Evolutionary conservation across 2,888 invertebrate species (phyloP).

Genomic region (Aspidiotus destructor): DNA sequence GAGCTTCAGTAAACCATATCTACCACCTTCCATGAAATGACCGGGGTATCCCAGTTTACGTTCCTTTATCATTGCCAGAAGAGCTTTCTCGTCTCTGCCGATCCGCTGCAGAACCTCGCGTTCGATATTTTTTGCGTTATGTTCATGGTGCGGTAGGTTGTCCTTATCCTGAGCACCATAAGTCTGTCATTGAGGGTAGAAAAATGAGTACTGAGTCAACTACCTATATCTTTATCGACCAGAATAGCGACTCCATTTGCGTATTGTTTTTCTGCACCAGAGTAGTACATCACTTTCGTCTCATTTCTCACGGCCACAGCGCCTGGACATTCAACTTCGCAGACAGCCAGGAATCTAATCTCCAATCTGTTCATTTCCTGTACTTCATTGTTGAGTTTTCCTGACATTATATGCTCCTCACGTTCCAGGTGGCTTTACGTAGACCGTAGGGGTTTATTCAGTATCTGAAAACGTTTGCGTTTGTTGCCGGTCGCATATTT

Average conservation of each 20-base stretch:
- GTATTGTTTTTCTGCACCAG: background rate
- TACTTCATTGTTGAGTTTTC: background rate
- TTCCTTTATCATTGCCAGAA: too few species aligned
- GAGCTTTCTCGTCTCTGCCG: too few species aligned
- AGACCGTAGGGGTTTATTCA: background rate
- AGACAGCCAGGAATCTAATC: background rate
- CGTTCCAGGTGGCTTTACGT: background rate
- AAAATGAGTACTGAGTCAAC: too few species aligned
- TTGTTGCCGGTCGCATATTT: background rate
- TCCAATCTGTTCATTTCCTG: background rate
- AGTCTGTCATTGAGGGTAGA: too few species aligned
- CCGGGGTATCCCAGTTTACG: too few species aligned
- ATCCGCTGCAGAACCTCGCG: too few species aligned
- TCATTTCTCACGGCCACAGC: background rate
- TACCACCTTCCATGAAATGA: too few species aligned
- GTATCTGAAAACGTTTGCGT: background rate
- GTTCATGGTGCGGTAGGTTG: background rate
- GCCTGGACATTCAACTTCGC: background rate
- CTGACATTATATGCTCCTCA: background rate
- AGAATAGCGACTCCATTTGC: background rate
- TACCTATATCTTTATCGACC: background rate
- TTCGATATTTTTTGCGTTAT: too few species aligned
- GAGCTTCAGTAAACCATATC: too few species aligned
- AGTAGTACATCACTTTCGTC: background rate
- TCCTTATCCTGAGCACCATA: background rate